Percentiles rank a stretch among this genome's conserved stretches.
Evolutionary conservation across 2,888 invertebrate species (phyloP).

Genomic region (Cheiracanthium punctorium): DNA sequence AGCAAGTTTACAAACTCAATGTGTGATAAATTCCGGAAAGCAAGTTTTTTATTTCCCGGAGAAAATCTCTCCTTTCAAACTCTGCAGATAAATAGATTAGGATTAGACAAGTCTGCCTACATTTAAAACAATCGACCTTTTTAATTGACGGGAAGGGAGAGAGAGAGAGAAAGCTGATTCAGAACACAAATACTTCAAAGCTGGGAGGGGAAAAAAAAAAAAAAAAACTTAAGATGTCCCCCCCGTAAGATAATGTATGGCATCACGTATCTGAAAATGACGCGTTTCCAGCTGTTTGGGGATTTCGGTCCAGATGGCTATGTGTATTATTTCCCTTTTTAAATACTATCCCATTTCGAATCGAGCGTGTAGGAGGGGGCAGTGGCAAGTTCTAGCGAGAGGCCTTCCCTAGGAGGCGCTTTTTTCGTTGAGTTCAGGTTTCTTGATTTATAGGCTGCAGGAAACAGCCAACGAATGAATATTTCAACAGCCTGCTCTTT

Average conservation of each 20-base stretch:
- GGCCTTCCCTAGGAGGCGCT: background rate
- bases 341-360: background rate
- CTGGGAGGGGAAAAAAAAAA: no score
- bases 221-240: background rate
- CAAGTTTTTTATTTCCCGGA: no score
- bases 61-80: no score
- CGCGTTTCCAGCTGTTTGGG: conserved; percentile 18
- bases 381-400: background rate
- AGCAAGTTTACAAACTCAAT: no score
- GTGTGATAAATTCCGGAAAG: no score
- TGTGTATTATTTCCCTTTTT: background rate
- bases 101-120: background rate
- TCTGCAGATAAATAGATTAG: no score
- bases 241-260: background rate
- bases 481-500: no score
- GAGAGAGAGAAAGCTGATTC: background rate
- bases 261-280: conserved; percentile 19
- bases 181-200: background rate
- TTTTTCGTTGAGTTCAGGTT: conserved; percentile 13
- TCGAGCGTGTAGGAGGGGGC: conserved; percentile 2
- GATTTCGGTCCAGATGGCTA: conserved; percentile 27
- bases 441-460: conserved; percentile 8
- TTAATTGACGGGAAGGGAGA: no score
- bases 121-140: background rate
- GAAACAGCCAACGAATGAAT: no score